These are phyloP conservation scores for Mesorhabditis spiculigera DNA, from an alignment of 2,888 invertebrate species.

Conservation along the genomic window DNA sequence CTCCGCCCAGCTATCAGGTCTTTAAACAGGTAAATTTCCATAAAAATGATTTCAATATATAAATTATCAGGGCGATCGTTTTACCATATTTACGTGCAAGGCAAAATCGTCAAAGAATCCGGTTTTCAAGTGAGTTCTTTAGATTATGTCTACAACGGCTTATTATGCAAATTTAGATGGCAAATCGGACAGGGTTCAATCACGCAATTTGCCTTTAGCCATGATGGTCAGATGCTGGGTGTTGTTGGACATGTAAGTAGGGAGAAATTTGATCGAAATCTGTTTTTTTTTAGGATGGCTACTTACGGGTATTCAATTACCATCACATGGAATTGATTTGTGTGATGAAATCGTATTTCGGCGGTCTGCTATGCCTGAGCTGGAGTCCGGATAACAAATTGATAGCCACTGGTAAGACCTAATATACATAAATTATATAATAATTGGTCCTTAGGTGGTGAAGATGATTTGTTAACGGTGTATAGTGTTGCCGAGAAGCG, in stretches of 20 bases:
- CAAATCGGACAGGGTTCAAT: conserved; percentile 66
- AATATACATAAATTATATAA: too few species aligned
- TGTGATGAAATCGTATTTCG: conserved; percentile 80
- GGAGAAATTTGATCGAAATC: not conserved
- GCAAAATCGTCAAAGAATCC: conserved; percentile 94
- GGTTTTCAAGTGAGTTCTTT: conserved; percentile 70
- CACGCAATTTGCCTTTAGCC: conserved; percentile 94
- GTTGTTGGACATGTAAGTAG: conserved; percentile 73
- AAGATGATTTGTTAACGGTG: conserved; percentile 95
- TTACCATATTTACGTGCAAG: conserved; percentile 88
- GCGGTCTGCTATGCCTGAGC: conserved; percentile 91
- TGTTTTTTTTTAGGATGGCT: conserved; percentile 69
- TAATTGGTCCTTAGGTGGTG: conserved; percentile 66
- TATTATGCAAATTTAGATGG: too few species aligned
- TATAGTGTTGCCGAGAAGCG: conserved; percentile 80
- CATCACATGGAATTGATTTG: conserved; percentile 94
- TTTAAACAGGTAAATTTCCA: conserved; percentile 43
- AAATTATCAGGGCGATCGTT: conserved; percentile 74
- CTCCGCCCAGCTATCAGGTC: conserved; percentile 83
- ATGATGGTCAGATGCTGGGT: conserved; percentile 80
- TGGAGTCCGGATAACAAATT: conserved; percentile 96
- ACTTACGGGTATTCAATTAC: conserved; percentile 90
- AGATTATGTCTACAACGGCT: too few species aligned
- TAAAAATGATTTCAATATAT: conserved; percentile 3
- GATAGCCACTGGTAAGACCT: conserved; percentile 72